phyloP scores from a whole-genome alignment of 1,140 invertebrate genomes.

The Ridgeia piscesae region DNA sequence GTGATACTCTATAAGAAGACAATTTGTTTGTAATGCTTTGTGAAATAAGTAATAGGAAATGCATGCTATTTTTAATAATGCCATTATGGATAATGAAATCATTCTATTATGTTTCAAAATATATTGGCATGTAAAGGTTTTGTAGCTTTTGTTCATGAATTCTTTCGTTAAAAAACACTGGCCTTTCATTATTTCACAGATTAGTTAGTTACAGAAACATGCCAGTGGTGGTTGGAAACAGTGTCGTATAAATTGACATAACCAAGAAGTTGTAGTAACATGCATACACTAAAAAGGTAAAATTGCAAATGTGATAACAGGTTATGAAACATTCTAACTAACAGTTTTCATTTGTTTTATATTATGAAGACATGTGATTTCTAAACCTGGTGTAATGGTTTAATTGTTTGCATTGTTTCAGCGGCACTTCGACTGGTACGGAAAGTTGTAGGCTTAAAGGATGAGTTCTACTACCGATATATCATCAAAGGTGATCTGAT shows the following conservation, averaged over 20 bases:
- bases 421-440: slow-evolving; percentile 92
- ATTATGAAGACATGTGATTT: neutral
- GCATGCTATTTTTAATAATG: neutral
- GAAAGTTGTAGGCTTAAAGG: slow-evolving; percentile 95
- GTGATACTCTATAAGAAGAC: slow-evolving; percentile 38
- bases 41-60: neutral
- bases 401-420: slow-evolving; percentile 41
- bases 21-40: neutral
- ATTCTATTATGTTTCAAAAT: too few relatives aligned
- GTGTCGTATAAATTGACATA: neutral
- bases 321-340: neutral
- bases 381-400: neutral
- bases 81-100: slow-evolving; percentile 1
- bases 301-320: neutral
- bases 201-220: neutral
- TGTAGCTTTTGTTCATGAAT: too few relatives aligned
- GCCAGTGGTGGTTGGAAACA: neutral
- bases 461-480: slow-evolving; percentile 97
- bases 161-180: neutral
- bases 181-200: neutral
- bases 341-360: neutral
- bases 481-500: slow-evolving; percentile 95
- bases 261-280: neutral
- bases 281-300: neutral
- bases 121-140: too few relatives aligned